Percentiles rank a stretch among this genome's conserved stretches.
These are phyloP conservation scores for Eilema caniola DNA, from an alignment of 2,888 invertebrate species.

Conservation along the genomic window DNA sequence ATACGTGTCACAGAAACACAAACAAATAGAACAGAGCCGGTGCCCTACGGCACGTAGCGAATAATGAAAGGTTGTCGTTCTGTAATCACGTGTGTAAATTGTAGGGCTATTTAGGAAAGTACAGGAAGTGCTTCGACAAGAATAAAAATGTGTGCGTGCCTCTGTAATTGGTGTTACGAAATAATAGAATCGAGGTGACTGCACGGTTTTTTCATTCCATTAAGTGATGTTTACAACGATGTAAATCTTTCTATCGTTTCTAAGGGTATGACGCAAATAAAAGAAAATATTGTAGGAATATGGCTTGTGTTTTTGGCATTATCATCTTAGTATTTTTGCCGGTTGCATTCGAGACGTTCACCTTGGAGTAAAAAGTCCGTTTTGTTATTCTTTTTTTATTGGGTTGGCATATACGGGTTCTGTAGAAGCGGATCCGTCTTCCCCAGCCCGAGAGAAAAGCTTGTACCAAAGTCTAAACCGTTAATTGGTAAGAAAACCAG, in stretches of 20 bases:
- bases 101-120: conserved; percentile 62
- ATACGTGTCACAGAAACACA: conserved; percentile 21
- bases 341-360: too few relatives aligned
- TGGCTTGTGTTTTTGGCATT: too few relatives aligned
- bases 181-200: conserved; percentile 40
- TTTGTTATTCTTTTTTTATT: too few relatives aligned
- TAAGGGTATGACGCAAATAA: not conserved
- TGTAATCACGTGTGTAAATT: conserved; percentile 60
- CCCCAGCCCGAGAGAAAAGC: too few relatives aligned
- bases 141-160: conserved; percentile 53
- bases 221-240: conserved; percentile 15
- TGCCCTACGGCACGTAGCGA: conserved; percentile 46
- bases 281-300: not conserved
- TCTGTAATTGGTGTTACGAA: conserved; percentile 53
- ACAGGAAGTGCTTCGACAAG: conserved; percentile 52
- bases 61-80: conserved; percentile 65
- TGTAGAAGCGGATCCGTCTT: too few relatives aligned
- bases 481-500: too few relatives aligned
- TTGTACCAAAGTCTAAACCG: too few relatives aligned
- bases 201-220: conserved; percentile 28
- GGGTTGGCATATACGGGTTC: too few relatives aligned
- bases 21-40: conserved; percentile 11
- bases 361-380: too few relatives aligned
- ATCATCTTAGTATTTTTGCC: too few relatives aligned
- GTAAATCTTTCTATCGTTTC: not conserved